Base-by-base conservation (phyloP, 2,888 invertebrate genomes). In the Eucera pruinosa region DNA sequence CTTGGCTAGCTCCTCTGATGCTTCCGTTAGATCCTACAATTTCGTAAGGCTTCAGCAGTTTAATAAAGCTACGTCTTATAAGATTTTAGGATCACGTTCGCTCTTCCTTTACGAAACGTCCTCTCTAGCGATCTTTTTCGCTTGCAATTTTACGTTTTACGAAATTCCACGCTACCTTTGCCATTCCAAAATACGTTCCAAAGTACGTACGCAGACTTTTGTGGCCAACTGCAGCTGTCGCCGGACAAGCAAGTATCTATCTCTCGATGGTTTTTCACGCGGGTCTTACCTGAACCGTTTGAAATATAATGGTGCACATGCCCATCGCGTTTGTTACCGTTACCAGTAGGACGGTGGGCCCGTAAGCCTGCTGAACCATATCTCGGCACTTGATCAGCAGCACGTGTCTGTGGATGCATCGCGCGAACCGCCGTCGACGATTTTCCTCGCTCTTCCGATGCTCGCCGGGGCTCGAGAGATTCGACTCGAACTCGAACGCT, bases 271-370 rank as follows among this genome's bases (percentile, higher is more conserved):
- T 27, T 13, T 18, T 18, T 30, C 18, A 33, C 5, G 18, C 3
- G 0, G 15, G 0, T 33, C 47, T 45, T 64, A 88, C 87, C 82
- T 82, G 80, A 20, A 78, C 70, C 1, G 78, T 69, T 67, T 89
- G 87, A 54, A 85, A 90, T 41, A 89, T 80, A 18, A 86, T 41
- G 0, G 80, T 72, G 58, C 89, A 89, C 30, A 89, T 71, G 0
- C 84, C 76, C 5, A 88, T 43, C 2, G 87, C 86, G 50, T 86
- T 88, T 0, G 85, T 83, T 9, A 82, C 30, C 0, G 85, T 65
- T 67, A 85, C 80, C 74, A 84, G 84, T 4, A 89, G 23, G 1
- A 88, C 69, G 9, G 88, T 67, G 0, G 87, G 81, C 2, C 88
- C 88, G 61, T 86, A 88, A 39, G 88, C 72, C 3, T 66, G 57